Evolutionary conservation across 2,113 vertebrate species (phyloP).

Genomic region (Poicephalus meyeri): DNA sequence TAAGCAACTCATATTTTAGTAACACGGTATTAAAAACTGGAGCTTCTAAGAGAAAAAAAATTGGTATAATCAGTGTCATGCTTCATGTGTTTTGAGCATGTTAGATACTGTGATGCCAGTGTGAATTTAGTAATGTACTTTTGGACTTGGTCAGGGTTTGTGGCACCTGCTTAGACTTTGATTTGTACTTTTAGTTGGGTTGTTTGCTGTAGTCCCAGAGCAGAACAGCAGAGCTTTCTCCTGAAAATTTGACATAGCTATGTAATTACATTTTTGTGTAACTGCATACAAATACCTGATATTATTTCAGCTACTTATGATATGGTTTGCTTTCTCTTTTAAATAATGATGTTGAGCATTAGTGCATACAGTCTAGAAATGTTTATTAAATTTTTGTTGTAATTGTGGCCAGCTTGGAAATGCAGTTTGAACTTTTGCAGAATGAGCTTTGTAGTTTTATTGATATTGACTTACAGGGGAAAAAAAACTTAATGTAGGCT

Average conservation of each 20-base stretch:
- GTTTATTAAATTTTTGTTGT: background rate
- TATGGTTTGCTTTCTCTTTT: background rate
- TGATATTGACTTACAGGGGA: background rate
- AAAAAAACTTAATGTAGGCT: background rate
- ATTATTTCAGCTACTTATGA: background rate
- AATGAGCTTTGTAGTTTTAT: background rate
- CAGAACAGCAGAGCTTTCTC: background rate
- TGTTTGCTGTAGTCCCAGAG: background rate
- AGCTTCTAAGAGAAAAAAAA: background rate
- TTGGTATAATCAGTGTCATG: rapidly evolving
- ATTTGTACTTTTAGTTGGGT: background rate
- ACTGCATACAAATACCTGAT: background rate
- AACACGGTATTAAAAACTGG: background rate
- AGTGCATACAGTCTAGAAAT: background rate
- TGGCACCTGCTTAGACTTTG: background rate
- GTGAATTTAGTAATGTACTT: background rate
- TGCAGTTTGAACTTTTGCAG: background rate
- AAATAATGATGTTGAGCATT: background rate
- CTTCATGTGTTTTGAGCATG: rapidly evolving
- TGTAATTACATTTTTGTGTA: background rate
- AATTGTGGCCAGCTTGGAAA: background rate
- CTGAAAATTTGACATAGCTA: background rate
- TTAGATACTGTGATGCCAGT: background rate
- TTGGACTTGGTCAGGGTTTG: background rate
- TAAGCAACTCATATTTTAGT: background rate